phyloP scores from a whole-genome alignment of 1,140 invertebrate species.

The Drosophila eugracilis region DNA sequence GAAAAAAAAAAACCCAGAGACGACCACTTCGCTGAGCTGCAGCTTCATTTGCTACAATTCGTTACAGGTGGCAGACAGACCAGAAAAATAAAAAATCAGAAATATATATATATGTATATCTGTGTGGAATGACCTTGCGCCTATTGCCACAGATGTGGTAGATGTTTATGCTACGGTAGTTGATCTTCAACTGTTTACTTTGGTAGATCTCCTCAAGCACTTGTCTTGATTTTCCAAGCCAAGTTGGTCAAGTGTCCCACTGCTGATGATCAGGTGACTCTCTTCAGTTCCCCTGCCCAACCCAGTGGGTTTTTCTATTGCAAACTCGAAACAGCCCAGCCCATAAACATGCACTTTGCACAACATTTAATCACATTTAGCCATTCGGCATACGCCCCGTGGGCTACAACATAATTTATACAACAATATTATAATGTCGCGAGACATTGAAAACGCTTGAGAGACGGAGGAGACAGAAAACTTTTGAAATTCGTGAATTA shows the following conservation, averaged over 20 bases:
- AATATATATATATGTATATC: conserved; percentile 7
- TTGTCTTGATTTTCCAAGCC: conserved; percentile 18
- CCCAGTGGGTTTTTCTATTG: not conserved
- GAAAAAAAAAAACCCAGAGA: conserved; percentile 24
- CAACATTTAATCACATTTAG: conserved; percentile 82
- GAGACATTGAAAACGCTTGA: conserved; percentile 68
- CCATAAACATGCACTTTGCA: conserved; percentile 68
- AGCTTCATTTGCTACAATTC: conserved; percentile 67
- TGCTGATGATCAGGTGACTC: conserved; percentile 8
- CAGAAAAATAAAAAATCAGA: conserved; percentile 25
- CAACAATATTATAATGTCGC: conserved; percentile 77
- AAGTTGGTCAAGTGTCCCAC: conserved; percentile 57
- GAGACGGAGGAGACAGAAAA: conserved; percentile 46
- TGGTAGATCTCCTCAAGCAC: conserved; percentile 34
- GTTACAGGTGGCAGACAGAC: conserved; percentile 64
- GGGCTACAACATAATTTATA: conserved; percentile 72
- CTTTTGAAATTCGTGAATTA: conserved; percentile 80
- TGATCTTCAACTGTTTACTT: conserved; percentile 46
- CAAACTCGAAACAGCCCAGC: conserved; percentile 16
- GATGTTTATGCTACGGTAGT: conserved; percentile 26
- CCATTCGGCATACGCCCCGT: conserved; percentile 68
- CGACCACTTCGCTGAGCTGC: conserved; percentile 47
- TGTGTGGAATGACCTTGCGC: conserved; percentile 66
- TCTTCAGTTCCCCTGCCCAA: conserved; percentile 22
- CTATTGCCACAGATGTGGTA: conserved; percentile 49